phyloP scores from a whole-genome alignment of 2,888 invertebrate genomes.

The Girardia tigrina region DNA sequence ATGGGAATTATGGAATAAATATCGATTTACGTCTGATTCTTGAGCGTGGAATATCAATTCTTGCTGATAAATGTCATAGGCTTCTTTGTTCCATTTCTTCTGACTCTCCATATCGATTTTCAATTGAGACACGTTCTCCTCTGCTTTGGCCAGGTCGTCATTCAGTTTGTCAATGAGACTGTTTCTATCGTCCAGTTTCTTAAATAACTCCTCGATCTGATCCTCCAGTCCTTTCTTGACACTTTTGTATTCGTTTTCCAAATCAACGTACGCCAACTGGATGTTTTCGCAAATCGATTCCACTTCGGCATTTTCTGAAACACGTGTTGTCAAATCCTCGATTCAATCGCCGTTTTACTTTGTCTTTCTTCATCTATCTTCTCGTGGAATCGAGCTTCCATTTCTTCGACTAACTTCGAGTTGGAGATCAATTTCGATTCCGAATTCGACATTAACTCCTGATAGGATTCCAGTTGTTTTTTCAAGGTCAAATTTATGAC shows the following conservation, averaged over 20 bases:
- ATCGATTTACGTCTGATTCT: background rate
- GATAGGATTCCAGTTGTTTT: background rate
- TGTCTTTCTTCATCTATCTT: too few relatives aligned
- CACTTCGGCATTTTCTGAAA: too few relatives aligned
- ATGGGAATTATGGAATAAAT: background rate
- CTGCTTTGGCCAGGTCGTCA: background rate
- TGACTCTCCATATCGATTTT: background rate
- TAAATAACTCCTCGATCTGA: background rate
- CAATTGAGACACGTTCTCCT: background rate
- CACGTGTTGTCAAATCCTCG: too few relatives aligned
- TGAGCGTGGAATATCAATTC: background rate
- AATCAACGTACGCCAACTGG: background rate
- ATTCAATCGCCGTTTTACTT: too few relatives aligned
- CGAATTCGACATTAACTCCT: background rate
- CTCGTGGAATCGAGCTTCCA: too few relatives aligned
- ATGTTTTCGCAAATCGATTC: too few relatives aligned
- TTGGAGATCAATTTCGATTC: background rate
- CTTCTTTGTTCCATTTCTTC: background rate
- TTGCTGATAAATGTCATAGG: background rate
- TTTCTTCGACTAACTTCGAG: too few relatives aligned
- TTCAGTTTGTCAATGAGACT: background rate
- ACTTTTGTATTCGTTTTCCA: background rate
- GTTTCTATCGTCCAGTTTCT: background rate
- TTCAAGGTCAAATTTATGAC: background rate
- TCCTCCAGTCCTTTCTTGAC: background rate